Base-by-base conservation (phyloP, 1,140 invertebrate species). In the Aleiodes sp. region DNA sequence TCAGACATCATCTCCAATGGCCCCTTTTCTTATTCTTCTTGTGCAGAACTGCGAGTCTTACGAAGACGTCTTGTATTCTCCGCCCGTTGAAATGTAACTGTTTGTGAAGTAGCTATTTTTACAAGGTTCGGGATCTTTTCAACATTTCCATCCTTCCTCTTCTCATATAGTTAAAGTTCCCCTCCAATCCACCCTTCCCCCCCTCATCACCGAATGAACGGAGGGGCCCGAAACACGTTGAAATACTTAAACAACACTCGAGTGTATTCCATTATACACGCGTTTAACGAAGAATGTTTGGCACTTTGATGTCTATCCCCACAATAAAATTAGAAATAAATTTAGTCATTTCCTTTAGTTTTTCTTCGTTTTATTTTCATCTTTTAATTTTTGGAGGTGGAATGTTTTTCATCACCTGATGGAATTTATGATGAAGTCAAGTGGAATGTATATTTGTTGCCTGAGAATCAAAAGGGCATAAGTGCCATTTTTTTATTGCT, bases 221-320 rank as follows among this genome's bases (percentile, higher is more conserved):
- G n/a, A n/a, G n/a, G n/a, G n/a, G n/a, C n/a, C n/a, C 75, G 76
- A 79, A 83, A 82, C 84, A 86, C 83, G 83, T 81, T 84, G 84
- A 79, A 86, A 76, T 83, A 84, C 84, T 86, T 81, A 84, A 86
- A 79, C 80, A 84, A 85, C 83, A 86, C 84, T 85, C 82, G 81
- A 77, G 77, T 76, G 77, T 83, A 84, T 83, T 84, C 83, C 82
- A 78, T 80, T 78, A 82, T 21, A 46, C 37, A 28, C 21, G 57
- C 79, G 80, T 85, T 84, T 84, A 69, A 61, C 67, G 67, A 63
- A 60, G 64, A 31, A 59, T 39, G 61, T 64, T 26, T 41, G 26
- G n/a, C 61, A 64, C 61, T 59, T 31, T 59, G 26, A 59, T 59
- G 56, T 59, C 56, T 16, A 59, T 28, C 46, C 9, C 26, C 4